phyloP scores from a whole-genome alignment of 1,140 invertebrate genomes.

The Contarinia nasturtii region DNA sequence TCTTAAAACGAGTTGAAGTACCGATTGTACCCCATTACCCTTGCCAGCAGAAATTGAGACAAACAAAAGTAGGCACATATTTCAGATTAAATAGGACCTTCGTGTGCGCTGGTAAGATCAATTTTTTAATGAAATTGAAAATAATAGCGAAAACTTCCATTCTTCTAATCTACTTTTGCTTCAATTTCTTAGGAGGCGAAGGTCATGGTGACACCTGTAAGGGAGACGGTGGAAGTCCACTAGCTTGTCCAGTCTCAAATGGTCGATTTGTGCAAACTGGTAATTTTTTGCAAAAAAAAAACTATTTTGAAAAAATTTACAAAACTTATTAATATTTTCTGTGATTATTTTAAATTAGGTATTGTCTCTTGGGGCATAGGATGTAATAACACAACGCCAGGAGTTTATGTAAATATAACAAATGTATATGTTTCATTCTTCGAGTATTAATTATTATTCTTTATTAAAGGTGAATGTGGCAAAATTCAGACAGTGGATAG shows the following conservation, averaged over 20 bases:
- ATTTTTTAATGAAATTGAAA: too few species aligned
- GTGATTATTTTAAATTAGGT: too few species aligned
- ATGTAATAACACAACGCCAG: conserved; percentile 5
- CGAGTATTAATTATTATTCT: conserved; percentile 5
- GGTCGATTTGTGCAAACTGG: conserved; percentile 33
- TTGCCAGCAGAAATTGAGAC: conserved; percentile 31
- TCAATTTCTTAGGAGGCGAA: conserved; percentile 27
- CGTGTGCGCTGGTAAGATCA: conserved; percentile 38
- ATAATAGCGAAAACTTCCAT: too few species aligned
- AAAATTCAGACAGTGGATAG: conserved; percentile 4
- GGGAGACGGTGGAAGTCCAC: conserved; percentile 36
- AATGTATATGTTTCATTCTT: neutral
- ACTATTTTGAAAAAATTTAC: too few species aligned
- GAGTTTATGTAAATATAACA: neutral
- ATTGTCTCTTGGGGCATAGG: conserved; percentile 43
- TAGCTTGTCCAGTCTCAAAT: conserved; percentile 37
- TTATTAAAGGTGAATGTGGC: conserved; percentile 7
- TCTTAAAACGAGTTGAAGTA: conserved; percentile 35
- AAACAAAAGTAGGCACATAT: conserved; percentile 31
- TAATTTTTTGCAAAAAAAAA: too few species aligned
- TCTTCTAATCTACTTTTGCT: too few species aligned
- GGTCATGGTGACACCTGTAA: conserved; percentile 39
- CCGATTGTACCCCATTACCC: conserved; percentile 28
- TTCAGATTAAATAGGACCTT: conserved; percentile 36
- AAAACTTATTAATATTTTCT: too few species aligned